Base-by-base conservation (phyloP, 2,888 invertebrate genomes). In the Campoplex capitator region DNA sequence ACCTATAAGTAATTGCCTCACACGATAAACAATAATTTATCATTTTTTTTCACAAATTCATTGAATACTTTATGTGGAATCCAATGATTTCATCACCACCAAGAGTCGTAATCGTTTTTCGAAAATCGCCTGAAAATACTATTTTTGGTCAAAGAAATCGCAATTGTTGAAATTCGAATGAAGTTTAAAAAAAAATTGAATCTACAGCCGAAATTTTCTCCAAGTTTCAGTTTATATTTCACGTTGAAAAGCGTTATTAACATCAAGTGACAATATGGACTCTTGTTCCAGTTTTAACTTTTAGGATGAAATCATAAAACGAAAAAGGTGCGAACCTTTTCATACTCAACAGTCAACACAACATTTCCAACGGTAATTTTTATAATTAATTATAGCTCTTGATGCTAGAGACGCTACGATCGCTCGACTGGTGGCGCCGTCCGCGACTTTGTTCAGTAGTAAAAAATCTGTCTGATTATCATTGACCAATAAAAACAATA, bases 401-500 rank as follows among this genome's bases (percentile, higher is more conserved):
- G 32, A 7, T 58, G 70, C 56, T 23, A 32, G 70, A 58, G 32
- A 32, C 70, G 70, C 58, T 32, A 38, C 16, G 7, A 0, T 68
- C 13, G 42, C 28, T 28, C 32, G 54, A 54, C 51, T 56, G 1
- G 79, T 70, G 70, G 70, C 70, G 70, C 18, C 68, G 9, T 38
- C 11, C 38, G 28, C 68, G 32, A 3, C 28, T n/a, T 23, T 70
- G 32, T 16, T 9, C 56, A 13, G 56, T 58, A 70, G 13, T 32
- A 32, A 13, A 18, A 45, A 32, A 23, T 42, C 9, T 45, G 32
- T 78, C 38, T 11, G 18, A 23, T 76, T 48, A 76, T 38, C 67
- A 23, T 51, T n/a, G 28, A 54, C 28, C 42, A 13, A 81, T 74
- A 68, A 67, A 74, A 67, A 45, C 54, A 38, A 38, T 13, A 74